Conservation (phyloP, 92 coral and sea anemone genomes). For the Siderastrea radians region DNA sequence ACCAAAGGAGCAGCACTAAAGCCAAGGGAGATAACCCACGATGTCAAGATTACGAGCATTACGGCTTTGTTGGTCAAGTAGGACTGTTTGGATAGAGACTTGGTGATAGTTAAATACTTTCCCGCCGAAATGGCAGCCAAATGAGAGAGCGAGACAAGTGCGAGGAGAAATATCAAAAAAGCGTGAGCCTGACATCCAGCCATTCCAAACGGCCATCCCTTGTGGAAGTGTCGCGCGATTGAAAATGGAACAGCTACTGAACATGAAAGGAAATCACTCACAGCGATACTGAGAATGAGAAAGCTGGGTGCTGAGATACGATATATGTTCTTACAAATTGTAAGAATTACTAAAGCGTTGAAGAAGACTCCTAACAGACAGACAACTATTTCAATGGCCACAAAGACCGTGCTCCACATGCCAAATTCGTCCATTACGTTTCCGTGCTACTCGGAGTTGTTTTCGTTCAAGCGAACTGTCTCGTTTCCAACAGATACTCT, state of each 20-base stretch:
- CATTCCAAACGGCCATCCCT: slow-evolving; percentile 70
- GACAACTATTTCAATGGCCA: slow-evolving; percentile 3
- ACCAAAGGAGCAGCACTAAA: slow-evolving; percentile 62
- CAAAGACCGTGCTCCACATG: slow-evolving; percentile 19
- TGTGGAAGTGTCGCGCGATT: slow-evolving; percentile 24
- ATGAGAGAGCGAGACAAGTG: slow-evolving; percentile 69
- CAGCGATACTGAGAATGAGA: slow-evolving; percentile 64
- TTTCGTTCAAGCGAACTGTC: no score
- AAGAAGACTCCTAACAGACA: slow-evolving; percentile 46
- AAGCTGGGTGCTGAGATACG: slow-evolving; percentile 54
- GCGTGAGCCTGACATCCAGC: slow-evolving; percentile 71
- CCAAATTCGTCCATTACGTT: background rate
- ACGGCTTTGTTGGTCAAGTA: slow-evolving; percentile 50
- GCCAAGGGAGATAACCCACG: slow-evolving; percentile 59
- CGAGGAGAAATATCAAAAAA: slow-evolving; percentile 70
- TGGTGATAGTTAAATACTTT: slow-evolving; percentile 74
- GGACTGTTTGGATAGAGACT: slow-evolving; percentile 41
- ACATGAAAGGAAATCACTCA: slow-evolving; percentile 65
- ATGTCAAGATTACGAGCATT: slow-evolving; percentile 26
- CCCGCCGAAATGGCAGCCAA: slow-evolving; percentile 61
- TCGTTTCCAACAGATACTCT: no score
- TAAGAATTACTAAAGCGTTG: slow-evolving; percentile 50
- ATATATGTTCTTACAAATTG: slow-evolving; percentile 43
- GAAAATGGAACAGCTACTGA: slow-evolving; percentile 69
- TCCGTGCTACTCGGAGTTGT: no score